Evolutionary conservation across 2,888 invertebrate species (phyloP), one percentile per base, ranked within the genome.

Genomic region (Cheilosia soror): DNA sequence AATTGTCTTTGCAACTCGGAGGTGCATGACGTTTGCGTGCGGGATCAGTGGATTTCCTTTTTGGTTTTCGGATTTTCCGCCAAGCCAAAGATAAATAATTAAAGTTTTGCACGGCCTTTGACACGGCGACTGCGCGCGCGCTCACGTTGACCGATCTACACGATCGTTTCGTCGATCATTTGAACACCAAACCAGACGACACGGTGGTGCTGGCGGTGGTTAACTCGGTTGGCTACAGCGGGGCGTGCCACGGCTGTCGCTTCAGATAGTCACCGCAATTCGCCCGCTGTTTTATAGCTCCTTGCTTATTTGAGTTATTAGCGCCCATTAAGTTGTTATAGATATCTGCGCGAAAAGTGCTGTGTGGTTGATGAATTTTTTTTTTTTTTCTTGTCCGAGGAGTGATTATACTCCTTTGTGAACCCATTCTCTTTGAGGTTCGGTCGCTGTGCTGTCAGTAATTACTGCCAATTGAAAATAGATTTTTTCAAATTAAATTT

Each of bases 401-500:
- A 77, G 58, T 71, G 42, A 65, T 69, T 76, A 58, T 47, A 37
- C 44, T 55, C 33, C 31, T 68, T 49, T 55, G n/a, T n/a, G 63
- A n/a, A 49, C 25, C 33, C 49, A 49, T 63, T 63, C 49, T 65
- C 20, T 65, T 51, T 20, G 31, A 9, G 27, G 51, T 29, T 51
- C 25, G 7, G 49, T 25, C 11, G 53, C 42, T 9, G 4, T 25
- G 9, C 13, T 71, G 68, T 55, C 76, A 51, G 85, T 85, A 81
- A 85, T 85, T 85, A 81, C 85, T 71, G 71, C 68, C 81, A 81
- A 81, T 85, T 58, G 85, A 63, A 81, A 85, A 85, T 81, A 77
- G 85, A 85, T 81, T 85, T 81, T 79, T 66, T 77, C 63, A n/a
- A 80, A 80, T 84, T 84, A 81, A 85, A 68, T 77, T 85, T 81